These are phyloP conservation scores for Pelecanus crispus DNA, from an alignment of 2,113 vertebrate species.

Conservation along the genomic window DNA sequence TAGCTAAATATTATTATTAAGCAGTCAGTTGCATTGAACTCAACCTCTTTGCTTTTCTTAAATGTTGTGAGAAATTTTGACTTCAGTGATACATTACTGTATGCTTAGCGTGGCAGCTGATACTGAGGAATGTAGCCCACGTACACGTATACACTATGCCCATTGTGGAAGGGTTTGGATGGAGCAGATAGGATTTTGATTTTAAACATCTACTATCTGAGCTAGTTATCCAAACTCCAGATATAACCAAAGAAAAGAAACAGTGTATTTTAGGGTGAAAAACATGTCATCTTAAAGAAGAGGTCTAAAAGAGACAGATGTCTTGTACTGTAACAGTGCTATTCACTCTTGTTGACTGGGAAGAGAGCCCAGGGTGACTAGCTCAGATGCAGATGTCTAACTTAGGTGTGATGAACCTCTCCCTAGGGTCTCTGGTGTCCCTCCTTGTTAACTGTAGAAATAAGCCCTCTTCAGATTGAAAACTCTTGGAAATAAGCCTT, in stretches of 20 bases:
- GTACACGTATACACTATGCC: neutral
- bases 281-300: neutral
- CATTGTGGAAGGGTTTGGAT: neutral
- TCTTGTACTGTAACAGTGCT: neutral
- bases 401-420: conserved; percentile 7
- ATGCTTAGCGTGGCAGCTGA: neutral
- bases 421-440: conserved; percentile 13
- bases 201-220: neutral
- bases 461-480: neutral
- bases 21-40: neutral
- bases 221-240: neutral
- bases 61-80: neutral
- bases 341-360: neutral
- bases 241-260: neutral
- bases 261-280: neutral
- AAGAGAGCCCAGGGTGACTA: conserved; percentile 23
- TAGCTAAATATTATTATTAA: neutral
- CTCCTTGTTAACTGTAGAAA: neutral
- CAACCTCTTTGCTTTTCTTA: neutral
- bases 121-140: neutral
- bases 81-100: neutral
- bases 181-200: neutral
- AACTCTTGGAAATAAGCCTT: neutral
- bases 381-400: conserved; percentile 5
- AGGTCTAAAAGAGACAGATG: conserved; percentile 10